Base-by-base conservation (phyloP, 92 coral and sea anemone genomes). In the Porites cylindrica region DNA sequence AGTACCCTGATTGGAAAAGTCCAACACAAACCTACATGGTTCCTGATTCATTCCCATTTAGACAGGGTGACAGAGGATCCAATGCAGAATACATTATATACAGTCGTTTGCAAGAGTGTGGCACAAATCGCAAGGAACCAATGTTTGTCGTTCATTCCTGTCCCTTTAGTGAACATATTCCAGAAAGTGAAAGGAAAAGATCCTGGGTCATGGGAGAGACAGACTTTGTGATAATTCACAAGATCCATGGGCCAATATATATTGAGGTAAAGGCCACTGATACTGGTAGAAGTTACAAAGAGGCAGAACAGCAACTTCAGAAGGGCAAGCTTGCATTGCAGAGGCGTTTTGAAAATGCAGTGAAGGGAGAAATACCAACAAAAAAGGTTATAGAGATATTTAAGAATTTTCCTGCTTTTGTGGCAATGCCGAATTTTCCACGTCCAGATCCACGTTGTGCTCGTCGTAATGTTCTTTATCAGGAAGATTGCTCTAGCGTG, bases 171-270 rank as follows among this genome's bases (percentile, higher is more conserved):
- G 86, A 80, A 21, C 59, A 80, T n/a, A 20, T 72, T 13, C 32
- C 66, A 1, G 62, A 14, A 2, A 21, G 8, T 56, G 75, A 76
- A 43, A 70, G 59, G 9, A 50, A 5, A 3, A 51, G 58, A 63
- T n/a, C 53, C 12, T 83, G 90, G 92, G 38, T 88, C 1, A 75
- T 24, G 3, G 94, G 94, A 59, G 94, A 91, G 66, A 71, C 68
- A 21, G 94, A 91, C 66, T 88, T 91, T 88, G 92, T 91, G 6
- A 62, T 91, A 10, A 79, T 91, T 17, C 94, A 91, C 52, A 81
- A 72, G 17, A 43, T 14, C 0, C 82, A 24, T 78, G 94, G 94
- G 8, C 38, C 52, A 51, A 50, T 88, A 6, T 83, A 88, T 51
- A 18, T 91, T 1, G 90, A 91, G 58, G 92, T 89, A 19, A 91